These are phyloP conservation scores for Melanotaenia duboulayi DNA, from an alignment of 2,113 vertebrate genomes.

Conservation along the genomic window DNA sequence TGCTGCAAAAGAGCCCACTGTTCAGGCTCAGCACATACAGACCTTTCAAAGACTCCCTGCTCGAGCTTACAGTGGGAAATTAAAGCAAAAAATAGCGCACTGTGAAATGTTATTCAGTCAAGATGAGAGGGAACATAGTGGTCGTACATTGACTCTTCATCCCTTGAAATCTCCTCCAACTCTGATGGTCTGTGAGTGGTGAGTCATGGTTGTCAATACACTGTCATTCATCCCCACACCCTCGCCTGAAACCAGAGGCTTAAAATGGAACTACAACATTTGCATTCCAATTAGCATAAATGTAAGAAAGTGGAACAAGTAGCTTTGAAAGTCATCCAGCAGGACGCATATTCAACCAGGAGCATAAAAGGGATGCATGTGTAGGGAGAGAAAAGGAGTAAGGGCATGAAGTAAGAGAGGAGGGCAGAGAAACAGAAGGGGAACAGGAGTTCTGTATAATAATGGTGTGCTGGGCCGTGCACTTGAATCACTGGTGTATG, in stretches of 20 bases:
- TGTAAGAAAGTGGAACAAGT: constrained; percentile 81
- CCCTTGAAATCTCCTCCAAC: constrained; percentile 50
- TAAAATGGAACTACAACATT: constrained; percentile 77
- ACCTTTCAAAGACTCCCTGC: constrained; percentile 48
- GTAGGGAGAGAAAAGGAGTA: constrained; percentile 38
- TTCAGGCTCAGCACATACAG: constrained; percentile 44
- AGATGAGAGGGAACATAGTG: constrained; percentile 65
- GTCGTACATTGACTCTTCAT: constrained; percentile 63
- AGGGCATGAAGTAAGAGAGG: constrained; percentile 16
- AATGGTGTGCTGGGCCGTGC: constrained; percentile 62
- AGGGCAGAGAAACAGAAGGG: constrained; percentile 1
- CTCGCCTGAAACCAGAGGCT: constrained; percentile 73
- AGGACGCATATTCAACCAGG: constrained; percentile 66
- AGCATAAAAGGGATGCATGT: constrained; percentile 12
- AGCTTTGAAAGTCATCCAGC: constrained; percentile 82
- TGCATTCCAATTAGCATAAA: constrained; percentile 84
- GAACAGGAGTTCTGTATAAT: constrained; percentile 59
- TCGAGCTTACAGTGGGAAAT: constrained; percentile 52
- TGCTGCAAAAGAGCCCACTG: constrained; percentile 65
- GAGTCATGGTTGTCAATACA: constrained; percentile 68
- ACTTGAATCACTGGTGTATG: constrained; percentile 78
- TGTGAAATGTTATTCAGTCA: constrained; percentile 66
- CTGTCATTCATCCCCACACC: constrained; percentile 45
- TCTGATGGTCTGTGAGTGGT: constrained; percentile 49
- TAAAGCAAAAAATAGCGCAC: constrained; percentile 57